Evolutionary conservation across 1,140 invertebrate species (phyloP), one percentile per base, ranked within the genome.

Genomic region (Leucophenga varia): DNA sequence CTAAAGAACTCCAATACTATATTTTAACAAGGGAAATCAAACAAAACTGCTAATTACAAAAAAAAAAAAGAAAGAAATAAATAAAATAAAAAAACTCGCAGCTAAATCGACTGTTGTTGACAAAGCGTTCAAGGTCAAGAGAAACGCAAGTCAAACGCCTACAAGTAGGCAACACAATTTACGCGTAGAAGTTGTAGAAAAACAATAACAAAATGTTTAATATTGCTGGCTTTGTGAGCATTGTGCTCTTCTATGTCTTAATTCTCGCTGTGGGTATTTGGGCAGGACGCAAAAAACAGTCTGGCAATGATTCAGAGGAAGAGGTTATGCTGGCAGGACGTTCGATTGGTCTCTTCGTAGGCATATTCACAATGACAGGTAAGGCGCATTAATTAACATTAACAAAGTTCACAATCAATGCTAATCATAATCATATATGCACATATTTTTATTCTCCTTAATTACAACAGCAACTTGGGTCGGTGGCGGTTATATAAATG

Each of bases 331-430:
- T 98, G 58, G 95, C 95, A 1, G 95, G 95, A 1, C 80, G 95
- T 38, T 95, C 93, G 64, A 97, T 98, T 59, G 95, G 95, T 3
- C 79, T 96, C 3, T 91, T 98, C 60, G 95, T 98, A 32, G 95
- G 95, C 14, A 95, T 97, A 51, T 97, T 98, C 63, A 98, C 95
- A 12, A 98, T 98, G 95, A 98, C 95, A 75, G 90, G 91, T 93
- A 76, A 78, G 48, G n/a, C n/a, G n/a, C n/a, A n/a, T n/a, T n/a
- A 37, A 43, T 34, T 50, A 1, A 3, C 3, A 20, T 37, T 37
- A 8, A 8, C 10, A 1, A 5, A 1, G 3, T 20, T 12, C n/a
- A n/a, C n/a, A 18, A 19, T 9, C 13, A 14, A 4, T 40, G 4
- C 19, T 21, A 5, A 22, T 44, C 2, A 6, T 31, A n/a, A 3